These are phyloP conservation scores for Parotocinclus haroldoi DNA, from an alignment of 2,797 vertebrate species.

Conservation along the genomic window DNA sequence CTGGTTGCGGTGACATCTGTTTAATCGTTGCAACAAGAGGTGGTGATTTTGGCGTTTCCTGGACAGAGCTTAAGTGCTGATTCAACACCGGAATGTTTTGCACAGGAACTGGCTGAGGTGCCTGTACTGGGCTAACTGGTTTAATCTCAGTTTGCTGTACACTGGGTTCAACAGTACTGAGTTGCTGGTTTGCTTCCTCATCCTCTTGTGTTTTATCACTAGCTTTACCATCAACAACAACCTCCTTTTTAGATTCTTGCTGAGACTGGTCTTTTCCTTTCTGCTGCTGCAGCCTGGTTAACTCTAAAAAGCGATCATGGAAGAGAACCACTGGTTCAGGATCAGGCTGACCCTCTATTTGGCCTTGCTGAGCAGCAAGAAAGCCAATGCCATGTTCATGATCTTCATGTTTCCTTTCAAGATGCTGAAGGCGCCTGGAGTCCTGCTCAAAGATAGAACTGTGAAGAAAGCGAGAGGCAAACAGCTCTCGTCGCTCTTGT, in stretches of 20 bases:
- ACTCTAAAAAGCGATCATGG: slow-evolving; percentile 90
- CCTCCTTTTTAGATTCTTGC: slow-evolving; percentile 72
- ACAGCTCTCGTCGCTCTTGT: slow-evolving; percentile 90
- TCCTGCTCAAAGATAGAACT: slow-evolving; percentile 98
- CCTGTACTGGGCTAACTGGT: slow-evolving; percentile 57
- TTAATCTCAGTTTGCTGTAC: slow-evolving; percentile 69
- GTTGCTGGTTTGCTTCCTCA: slow-evolving; percentile 59
- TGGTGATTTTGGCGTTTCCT: slow-evolving; percentile 17
- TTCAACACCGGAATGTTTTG: slow-evolving; percentile 15
- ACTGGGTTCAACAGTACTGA: slow-evolving; percentile 65
- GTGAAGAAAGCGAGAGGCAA: slow-evolving; percentile 95
- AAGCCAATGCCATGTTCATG: slow-evolving; percentile 77
- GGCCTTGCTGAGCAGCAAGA: slow-evolving; percentile 73
- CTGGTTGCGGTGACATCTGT: slow-evolving; percentile 56
- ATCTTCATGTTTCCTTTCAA: slow-evolving; percentile 93
- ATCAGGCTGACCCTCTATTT: slow-evolving; percentile 74
- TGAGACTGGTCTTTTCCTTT: slow-evolving; percentile 83
- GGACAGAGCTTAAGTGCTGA: slow-evolving; percentile 2
- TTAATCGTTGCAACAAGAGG: slow-evolving; percentile 5
- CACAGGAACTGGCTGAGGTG: slow-evolving; percentile 54
- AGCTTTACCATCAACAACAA: slow-evolving; percentile 46
- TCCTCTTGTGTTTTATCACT: slow-evolving; percentile 72
- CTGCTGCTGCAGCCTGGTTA: slow-evolving; percentile 85
- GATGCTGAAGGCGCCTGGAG: slow-evolving; percentile 89
- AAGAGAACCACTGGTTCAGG: slow-evolving; percentile 92